Conservation (phyloP, 2,113 vertebrate genomes). For the Ginglymostoma cirratum region DNA sequence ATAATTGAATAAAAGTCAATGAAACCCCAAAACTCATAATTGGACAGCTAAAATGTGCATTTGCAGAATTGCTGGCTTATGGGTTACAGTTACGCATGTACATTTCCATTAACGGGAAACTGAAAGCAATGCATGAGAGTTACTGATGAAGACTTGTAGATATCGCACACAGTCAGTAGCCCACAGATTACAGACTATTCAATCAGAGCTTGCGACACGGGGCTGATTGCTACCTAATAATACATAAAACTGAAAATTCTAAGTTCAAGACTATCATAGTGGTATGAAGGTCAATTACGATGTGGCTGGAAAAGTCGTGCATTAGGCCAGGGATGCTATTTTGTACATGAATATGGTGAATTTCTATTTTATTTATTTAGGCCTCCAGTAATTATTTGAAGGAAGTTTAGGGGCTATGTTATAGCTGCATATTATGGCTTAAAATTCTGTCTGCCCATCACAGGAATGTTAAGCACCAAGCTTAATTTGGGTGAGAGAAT, state of each 20-base stretch:
- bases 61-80: not conserved
- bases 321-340: not conserved
- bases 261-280: not conserved
- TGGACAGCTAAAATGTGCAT: not conserved
- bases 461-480: not conserved
- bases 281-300: not conserved
- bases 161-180: not conserved
- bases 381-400: no score
- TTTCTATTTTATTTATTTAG: no score
- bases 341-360: no score
- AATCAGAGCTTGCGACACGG: not conserved
- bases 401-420: not conserved
- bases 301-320: not conserved
- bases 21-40: not conserved
- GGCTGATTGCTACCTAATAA: not conserved
- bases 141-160: not conserved
- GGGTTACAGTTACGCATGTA: not conserved
- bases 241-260: not conserved
- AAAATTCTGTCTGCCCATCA: no score
- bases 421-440: no score
- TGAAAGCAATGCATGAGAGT: not conserved
- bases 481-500: not conserved
- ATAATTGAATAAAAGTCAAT: constrained; percentile 19
- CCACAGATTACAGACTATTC: not conserved
- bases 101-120: not conserved